phyloP scores from a whole-genome alignment of 2,113 vertebrate genomes.

The Planiliza haematocheilus region DNA sequence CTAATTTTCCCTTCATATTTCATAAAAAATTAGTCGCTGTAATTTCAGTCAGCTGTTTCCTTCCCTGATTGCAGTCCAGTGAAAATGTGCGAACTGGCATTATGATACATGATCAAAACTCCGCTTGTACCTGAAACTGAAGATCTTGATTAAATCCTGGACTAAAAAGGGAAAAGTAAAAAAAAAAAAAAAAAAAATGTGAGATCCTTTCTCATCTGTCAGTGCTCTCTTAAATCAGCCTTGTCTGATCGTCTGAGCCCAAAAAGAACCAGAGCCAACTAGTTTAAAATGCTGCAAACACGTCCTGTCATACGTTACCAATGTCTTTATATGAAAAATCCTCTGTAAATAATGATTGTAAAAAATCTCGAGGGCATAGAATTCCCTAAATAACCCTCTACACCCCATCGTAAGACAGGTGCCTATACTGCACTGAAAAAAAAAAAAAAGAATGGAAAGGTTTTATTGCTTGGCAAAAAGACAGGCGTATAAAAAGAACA shows the following conservation, averaged over 20 bases:
- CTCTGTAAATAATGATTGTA: conserved; percentile 13
- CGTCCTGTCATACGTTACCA: conserved; percentile 47
- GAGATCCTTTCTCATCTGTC: conserved; percentile 34
- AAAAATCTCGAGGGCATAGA: conserved; percentile 22
- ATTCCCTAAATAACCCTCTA: conserved; percentile 8
- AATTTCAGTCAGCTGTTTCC: conserved; percentile 54
- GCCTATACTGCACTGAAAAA: conserved; percentile 11
- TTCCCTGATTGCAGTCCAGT: conserved; percentile 69
- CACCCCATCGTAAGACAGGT: conserved; percentile 51
- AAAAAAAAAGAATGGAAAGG: conserved; percentile 31
- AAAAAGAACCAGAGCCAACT: conserved; percentile 46
- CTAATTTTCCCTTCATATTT: conserved; percentile 37
- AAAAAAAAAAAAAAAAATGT: conserved; percentile 11
- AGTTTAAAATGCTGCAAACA: conserved; percentile 41
- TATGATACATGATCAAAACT: conserved; percentile 54
- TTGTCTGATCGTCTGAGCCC: conserved; percentile 39
- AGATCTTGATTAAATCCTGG: conserved; percentile 39
- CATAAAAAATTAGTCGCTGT: conserved; percentile 38
- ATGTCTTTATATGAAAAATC: conserved; percentile 21
- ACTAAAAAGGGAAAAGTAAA: conserved; percentile 28
- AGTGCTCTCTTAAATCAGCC: conserved; percentile 46
- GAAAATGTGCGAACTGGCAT: conserved; percentile 47
- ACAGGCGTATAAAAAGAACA: conserved; percentile 49
- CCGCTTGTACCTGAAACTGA: conserved; percentile 44
- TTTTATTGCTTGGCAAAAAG: conserved; percentile 65